phyloP scores from a whole-genome alignment of 2,888 invertebrate species.

The Charanyca ferruginea region DNA sequence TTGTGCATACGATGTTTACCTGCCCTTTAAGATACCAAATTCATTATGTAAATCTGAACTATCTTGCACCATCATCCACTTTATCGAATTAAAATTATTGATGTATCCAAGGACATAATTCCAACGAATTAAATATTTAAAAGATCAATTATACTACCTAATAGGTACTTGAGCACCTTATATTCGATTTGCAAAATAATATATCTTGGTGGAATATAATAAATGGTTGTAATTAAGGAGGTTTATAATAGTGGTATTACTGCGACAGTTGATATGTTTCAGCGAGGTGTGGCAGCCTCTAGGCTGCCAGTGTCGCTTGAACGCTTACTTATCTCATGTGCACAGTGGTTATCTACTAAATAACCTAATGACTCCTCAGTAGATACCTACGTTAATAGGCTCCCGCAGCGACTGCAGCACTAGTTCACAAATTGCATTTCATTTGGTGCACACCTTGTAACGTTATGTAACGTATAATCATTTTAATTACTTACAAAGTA shows the following conservation, averaged over 20 bases:
- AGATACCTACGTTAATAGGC: slow-evolving; percentile 51
- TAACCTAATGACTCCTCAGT: slow-evolving; percentile 49
- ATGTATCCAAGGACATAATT: slow-evolving; percentile 5
- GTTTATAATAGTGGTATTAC: slow-evolving; percentile 6
- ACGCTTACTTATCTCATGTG: slow-evolving; percentile 39
- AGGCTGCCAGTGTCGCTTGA: slow-evolving; percentile 3
- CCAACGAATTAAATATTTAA: slow-evolving; percentile 18
- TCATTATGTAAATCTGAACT: slow-evolving; percentile 2
- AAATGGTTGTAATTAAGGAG: slow-evolving; percentile 44
- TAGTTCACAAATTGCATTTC: slow-evolving; percentile 52
- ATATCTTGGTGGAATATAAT: slow-evolving; percentile 32
- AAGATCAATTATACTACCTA: background rate
- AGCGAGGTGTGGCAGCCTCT: slow-evolving; percentile 43
- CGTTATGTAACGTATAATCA: slow-evolving; percentile 73
- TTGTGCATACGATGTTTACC: no score
- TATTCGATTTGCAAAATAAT: slow-evolving; percentile 41
- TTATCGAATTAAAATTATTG: slow-evolving; percentile 8
- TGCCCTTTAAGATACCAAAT: no score
- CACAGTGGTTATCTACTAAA: slow-evolving; percentile 42
- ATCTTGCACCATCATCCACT: background rate
- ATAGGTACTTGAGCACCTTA: slow-evolving; percentile 5
- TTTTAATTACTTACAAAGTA: slow-evolving; percentile 67
- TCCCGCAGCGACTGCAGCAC: slow-evolving; percentile 38
- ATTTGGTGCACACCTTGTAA: slow-evolving; percentile 53
- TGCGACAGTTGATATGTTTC: slow-evolving; percentile 43